Percentiles rank a stretch among this genome's conserved stretches.
phyloP scores from a whole-genome alignment of 1,140 invertebrate species.

The Drosophila novamexicana region DNA sequence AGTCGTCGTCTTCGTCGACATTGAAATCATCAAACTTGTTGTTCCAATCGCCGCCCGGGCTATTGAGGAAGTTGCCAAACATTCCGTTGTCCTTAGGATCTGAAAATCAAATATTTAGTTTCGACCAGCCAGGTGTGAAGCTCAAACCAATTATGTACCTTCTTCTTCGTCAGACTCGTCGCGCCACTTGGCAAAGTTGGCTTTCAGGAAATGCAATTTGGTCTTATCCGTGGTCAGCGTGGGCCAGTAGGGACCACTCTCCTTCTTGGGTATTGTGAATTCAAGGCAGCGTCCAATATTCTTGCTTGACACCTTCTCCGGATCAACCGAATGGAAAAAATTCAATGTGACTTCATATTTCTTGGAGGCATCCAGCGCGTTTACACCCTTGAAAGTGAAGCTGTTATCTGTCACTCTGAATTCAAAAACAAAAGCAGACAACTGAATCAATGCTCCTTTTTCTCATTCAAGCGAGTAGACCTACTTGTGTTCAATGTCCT shows the following conservation, averaged over 20 bases:
- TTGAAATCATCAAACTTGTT: constrained; percentile 80
- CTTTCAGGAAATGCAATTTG: constrained; percentile 98
- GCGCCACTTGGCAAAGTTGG: constrained; percentile 98
- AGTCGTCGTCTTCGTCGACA: constrained; percentile 76
- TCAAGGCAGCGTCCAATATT: constrained; percentile 91
- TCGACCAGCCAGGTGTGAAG: not conserved
- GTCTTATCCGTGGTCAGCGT: constrained; percentile 93
- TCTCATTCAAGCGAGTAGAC: not conserved
- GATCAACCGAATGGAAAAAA: constrained; percentile 92
- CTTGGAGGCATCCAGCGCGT: constrained; percentile 92
- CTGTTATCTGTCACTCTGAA: constrained; percentile 90
- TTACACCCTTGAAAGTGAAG: constrained; percentile 93
- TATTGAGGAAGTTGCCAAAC: constrained; percentile 62
- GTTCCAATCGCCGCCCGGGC: constrained; percentile 65
- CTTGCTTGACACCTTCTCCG: constrained; percentile 89
- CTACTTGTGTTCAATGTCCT: constrained; percentile 91
- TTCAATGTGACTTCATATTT: constrained; percentile 93
- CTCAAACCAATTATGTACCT: constrained; percentile 44
- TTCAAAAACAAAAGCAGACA: not conserved
- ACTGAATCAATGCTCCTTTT: not conserved
- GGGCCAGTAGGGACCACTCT: constrained; percentile 92
- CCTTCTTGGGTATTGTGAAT: constrained; percentile 87
- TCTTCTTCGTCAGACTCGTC: constrained; percentile 93
- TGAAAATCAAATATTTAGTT: not conserved
- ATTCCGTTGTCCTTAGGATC: constrained; percentile 65